These are phyloP conservation scores for Saturnia pavonia DNA, from an alignment of 2,888 invertebrate genomes.

Conservation along the genomic window DNA sequence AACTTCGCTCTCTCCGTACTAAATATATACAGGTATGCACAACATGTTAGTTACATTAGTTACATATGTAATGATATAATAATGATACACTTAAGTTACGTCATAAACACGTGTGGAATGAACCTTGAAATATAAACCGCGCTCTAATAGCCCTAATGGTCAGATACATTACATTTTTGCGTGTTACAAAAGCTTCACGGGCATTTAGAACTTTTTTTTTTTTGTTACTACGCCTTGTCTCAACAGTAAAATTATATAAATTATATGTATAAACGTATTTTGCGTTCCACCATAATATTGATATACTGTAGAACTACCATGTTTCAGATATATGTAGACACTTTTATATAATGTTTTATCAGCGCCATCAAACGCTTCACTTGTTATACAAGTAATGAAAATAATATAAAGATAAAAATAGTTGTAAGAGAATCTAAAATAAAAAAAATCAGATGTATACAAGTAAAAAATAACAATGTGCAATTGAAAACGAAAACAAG, in stretches of 20 bases:
- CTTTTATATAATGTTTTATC: too few relatives aligned
- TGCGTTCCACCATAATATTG: background rate
- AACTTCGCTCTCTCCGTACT: background rate
- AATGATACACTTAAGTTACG: constrained; percentile 5
- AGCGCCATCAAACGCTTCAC: too few relatives aligned
- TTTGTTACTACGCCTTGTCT: background rate
- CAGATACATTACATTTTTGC: constrained; percentile 14
- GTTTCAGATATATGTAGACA: background rate
- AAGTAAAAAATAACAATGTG: too few relatives aligned
- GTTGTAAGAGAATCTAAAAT: too few relatives aligned
- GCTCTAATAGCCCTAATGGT: constrained; percentile 6
- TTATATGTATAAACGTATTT: background rate
- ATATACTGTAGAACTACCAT: background rate
- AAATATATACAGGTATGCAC: background rate
- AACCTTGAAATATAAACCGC: constrained; percentile 10
- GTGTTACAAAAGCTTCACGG: constrained; percentile 25
- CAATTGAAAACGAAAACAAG: too few relatives aligned
- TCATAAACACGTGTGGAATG: constrained; percentile 10
- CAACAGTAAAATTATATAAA: background rate
- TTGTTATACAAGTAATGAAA: too few relatives aligned
- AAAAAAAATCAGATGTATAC: too few relatives aligned
- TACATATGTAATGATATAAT: background rate
- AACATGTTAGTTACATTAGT: background rate
- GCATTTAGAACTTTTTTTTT: background rate
- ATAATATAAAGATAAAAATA: too few relatives aligned